Evolutionary conservation across 2,888 invertebrate species (phyloP).

Genomic region (Eumacrocentrus americanus): DNA sequence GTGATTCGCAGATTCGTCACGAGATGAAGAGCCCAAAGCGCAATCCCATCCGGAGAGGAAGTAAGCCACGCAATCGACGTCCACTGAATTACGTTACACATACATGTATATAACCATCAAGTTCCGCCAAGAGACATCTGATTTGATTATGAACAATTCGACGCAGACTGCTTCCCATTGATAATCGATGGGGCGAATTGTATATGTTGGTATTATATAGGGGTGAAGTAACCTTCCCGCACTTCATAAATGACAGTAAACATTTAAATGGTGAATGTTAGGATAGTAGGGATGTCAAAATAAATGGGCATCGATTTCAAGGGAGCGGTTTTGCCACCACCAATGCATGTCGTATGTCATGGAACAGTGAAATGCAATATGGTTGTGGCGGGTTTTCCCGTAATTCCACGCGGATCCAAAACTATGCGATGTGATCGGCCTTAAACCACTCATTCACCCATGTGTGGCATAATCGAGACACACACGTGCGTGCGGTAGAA

Average conservation of each 20-base stretch:
- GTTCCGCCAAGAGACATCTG: background rate
- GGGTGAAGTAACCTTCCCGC: background rate
- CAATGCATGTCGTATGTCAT: constrained; percentile 6
- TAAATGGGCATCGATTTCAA: constrained; percentile 1
- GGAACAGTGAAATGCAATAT: constrained; percentile 8
- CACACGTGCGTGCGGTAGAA: constrained; percentile 13
- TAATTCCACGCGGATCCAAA: constrained; percentile 14
- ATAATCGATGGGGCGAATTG: constrained; percentile 3
- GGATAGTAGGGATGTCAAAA: background rate
- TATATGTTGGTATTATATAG: background rate
- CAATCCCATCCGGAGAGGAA: background rate
- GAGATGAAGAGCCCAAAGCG: background rate
- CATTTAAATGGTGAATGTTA: background rate
- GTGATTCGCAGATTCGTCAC: background rate
- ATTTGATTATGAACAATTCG: constrained; percentile 8
- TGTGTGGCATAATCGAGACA: constrained; percentile 11
- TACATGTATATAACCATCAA: background rate
- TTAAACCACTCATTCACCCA: constrained; percentile 29
- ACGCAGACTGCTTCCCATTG: background rate
- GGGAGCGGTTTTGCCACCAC: background rate
- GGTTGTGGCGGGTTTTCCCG: constrained; percentile 3
- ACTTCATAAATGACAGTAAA: background rate
- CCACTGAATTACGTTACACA: constrained; percentile 11
- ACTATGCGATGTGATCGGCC: background rate
- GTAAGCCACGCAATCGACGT: background rate